These are phyloP conservation scores for Neomonachus schauinslandi DNA, from an alignment of 2,113 vertebrate genomes.

Conservation along the genomic window DNA sequence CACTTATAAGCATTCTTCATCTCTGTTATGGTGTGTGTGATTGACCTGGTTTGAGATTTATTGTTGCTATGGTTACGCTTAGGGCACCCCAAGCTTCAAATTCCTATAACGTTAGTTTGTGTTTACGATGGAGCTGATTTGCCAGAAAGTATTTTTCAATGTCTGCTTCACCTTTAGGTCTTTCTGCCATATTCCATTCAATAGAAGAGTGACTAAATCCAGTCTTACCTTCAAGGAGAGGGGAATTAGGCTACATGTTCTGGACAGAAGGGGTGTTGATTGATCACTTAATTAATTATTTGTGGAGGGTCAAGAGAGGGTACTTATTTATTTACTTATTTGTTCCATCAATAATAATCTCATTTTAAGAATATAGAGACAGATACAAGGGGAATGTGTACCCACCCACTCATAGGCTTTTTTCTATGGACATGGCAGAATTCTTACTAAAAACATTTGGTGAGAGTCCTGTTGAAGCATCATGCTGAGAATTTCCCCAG, in stretches of 20 bases:
- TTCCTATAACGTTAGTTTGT: not conserved
- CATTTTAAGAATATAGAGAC: not conserved
- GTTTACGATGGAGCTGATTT: not conserved
- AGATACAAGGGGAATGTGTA: not conserved
- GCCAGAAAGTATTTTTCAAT: not conserved
- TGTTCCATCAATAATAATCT: not conserved
- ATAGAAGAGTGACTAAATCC: not conserved
- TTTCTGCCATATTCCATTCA: not conserved
- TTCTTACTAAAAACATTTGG: not conserved
- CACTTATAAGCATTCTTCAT: not conserved
- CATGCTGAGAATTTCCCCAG: not conserved
- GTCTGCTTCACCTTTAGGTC: not conserved
- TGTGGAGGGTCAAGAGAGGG: not conserved
- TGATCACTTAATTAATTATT: not conserved
- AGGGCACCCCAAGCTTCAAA: not conserved
- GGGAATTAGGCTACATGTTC: not conserved
- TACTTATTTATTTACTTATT: not conserved
- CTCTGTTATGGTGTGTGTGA: not conserved
- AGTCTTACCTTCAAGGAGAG: not conserved
- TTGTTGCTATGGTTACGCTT: not conserved
- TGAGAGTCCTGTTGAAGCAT: not conserved
- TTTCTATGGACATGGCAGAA: not conserved
- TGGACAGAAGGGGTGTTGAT: not conserved
- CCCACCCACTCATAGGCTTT: not conserved
- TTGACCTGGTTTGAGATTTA: not conserved